phyloP scores from a whole-genome alignment of 2,113 vertebrate species.

The Phoenicopterus ruber region DNA sequence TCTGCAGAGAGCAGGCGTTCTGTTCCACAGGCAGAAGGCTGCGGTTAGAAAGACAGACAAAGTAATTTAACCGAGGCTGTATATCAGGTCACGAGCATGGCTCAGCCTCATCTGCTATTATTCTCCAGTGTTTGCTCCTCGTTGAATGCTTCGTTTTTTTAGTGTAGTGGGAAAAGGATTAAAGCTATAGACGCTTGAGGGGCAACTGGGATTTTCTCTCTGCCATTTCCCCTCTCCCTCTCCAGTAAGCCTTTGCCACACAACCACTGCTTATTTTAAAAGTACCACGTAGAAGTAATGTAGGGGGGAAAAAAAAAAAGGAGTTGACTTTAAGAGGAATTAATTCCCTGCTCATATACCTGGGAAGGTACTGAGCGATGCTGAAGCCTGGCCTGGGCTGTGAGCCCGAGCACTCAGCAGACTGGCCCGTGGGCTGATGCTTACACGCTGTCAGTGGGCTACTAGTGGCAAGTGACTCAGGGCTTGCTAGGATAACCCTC shows the following conservation, averaged over 20 bases:
- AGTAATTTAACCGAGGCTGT: not conserved
- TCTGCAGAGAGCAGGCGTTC: not conserved
- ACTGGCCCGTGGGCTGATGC: too few relatives aligned
- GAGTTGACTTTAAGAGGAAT: not conserved
- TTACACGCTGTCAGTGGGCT: not conserved
- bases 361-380: not conserved
- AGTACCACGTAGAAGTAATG: rapidly evolving
- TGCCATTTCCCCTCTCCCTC: not conserved
- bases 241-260: not conserved
- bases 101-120: not conserved
- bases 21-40: not conserved
- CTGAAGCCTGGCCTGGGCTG: not conserved
- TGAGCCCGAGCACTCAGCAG: not conserved
- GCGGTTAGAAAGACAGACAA: not conserved
- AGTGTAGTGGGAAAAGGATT: not conserved
- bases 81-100: not conserved
- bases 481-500: not conserved
- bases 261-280: not conserved
- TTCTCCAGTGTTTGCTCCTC: not conserved
- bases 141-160: not conserved
- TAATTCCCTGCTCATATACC: not conserved
- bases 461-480: not conserved
- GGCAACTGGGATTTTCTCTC: not conserved
- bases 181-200: not conserved
- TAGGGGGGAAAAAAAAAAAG: not conserved